These are phyloP conservation scores for Mechanitis mazaeus DNA, from an alignment of 2,888 invertebrate genomes.

Conservation along the genomic window DNA sequence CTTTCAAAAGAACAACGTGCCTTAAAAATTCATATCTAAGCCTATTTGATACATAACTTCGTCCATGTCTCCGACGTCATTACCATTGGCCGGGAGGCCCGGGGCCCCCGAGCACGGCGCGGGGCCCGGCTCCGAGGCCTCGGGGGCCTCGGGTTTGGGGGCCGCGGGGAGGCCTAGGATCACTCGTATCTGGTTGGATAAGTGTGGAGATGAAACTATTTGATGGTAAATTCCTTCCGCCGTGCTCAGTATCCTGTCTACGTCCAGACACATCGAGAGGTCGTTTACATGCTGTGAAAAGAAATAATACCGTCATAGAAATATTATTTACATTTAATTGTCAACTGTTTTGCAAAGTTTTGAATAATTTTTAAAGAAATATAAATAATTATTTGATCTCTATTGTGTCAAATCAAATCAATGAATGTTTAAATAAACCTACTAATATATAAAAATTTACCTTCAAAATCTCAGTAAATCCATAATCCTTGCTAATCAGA, in stretches of 20 bases:
- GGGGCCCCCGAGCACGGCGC: constrained; percentile 25
- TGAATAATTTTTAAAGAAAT: too few species aligned
- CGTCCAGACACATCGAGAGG: constrained; percentile 89
- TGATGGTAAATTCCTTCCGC: constrained; percentile 97
- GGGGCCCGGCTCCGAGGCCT: constrained; percentile 28
- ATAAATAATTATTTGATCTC: not conserved
- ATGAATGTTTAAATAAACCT: not conserved
- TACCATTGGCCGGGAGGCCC: constrained; percentile 37
- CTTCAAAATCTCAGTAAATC: constrained; percentile 97
- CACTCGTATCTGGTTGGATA: constrained; percentile 82
- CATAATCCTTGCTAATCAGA: constrained; percentile 94
- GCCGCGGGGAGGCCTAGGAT: constrained; percentile 79
- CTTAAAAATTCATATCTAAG: constrained; percentile 74
- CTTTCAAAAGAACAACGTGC: constrained; percentile 37
- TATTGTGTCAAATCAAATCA: not conserved
- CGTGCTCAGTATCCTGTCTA: constrained; percentile 86
- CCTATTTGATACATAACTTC: constrained; percentile 78
- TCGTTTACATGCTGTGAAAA: constrained; percentile 94
- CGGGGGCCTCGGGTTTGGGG: constrained; percentile 47
- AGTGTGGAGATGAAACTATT: constrained; percentile 81
- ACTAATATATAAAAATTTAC: constrained; percentile 58
- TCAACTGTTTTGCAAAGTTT: too few species aligned
- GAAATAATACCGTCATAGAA: not conserved
- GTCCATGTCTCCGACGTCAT: constrained; percentile 49
- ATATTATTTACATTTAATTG: too few species aligned